Evolutionary conservation across 2,797 vertebrate genomes (phyloP).

Genomic region (Rhinophrynus dorsalis): DNA sequence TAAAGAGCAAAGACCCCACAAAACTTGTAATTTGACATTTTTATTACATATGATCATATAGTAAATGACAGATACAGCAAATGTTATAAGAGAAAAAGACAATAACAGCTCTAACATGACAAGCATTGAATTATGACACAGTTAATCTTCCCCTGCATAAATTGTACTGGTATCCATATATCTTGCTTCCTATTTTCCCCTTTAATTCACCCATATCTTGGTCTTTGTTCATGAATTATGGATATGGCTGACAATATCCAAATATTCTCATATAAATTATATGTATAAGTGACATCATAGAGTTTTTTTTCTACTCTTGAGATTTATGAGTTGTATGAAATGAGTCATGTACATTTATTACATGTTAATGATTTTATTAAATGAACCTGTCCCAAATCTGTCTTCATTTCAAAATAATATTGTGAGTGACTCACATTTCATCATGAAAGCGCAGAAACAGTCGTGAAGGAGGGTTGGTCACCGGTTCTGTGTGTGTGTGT

Average conservation of each 20-base stretch:
- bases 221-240: constrained; percentile 13
- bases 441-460: background rate
- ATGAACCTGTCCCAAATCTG: constrained; percentile 4
- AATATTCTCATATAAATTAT: constrained; percentile 15
- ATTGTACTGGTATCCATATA: background rate
- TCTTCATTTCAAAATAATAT: constrained; percentile 12
- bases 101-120: background rate
- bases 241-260: background rate
- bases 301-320: background rate
- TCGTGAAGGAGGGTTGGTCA: no score
- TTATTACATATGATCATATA: background rate
- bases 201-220: background rate
- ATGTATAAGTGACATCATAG: constrained; percentile 8
- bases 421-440: background rate
- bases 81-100: background rate
- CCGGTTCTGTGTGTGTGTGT: background rate
- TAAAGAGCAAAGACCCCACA: no score
- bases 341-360: background rate
- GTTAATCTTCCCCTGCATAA: constrained; percentile 14
- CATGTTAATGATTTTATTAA: constrained; percentile 10
- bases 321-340: background rate
- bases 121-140: constrained; percentile 7
- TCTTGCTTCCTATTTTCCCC: background rate
- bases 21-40: no score
- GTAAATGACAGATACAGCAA: background rate